phyloP scores from a whole-genome alignment of 1,140 invertebrate species.

The Sycophaga agraensis region DNA sequence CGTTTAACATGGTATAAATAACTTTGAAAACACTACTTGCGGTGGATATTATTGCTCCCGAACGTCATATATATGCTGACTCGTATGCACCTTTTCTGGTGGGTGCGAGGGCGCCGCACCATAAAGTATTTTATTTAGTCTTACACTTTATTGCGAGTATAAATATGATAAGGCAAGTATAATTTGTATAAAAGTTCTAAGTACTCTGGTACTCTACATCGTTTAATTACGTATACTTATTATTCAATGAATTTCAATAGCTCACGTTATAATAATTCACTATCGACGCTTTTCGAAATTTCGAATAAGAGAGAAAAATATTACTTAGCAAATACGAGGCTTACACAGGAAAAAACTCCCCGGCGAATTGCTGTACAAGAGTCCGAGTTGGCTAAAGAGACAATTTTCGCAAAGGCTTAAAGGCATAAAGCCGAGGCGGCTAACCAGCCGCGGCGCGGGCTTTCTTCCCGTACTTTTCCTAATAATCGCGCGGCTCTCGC shows the following conservation, averaged over 20 bases:
- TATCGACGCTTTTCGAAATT: not conserved
- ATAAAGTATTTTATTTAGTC: slow-evolving; percentile 6
- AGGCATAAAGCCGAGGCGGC: no score
- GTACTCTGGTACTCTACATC: not conserved
- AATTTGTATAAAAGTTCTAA: slow-evolving; percentile 4
- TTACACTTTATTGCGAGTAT: slow-evolving; percentile 23
- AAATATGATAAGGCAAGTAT: slow-evolving; percentile 16
- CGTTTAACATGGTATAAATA: no score
- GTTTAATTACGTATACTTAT: not conserved
- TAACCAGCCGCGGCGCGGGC: no score
- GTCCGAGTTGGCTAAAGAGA: no score
- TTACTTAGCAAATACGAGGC: not conserved
- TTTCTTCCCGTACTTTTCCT: no score
- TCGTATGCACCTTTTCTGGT: not conserved
- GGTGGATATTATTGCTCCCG: not conserved
- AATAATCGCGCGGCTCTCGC: no score
- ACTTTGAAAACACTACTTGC: not conserved
- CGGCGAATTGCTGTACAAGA: no score
- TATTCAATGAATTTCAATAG: not conserved
- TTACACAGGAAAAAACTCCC: slow-evolving; percentile 2
- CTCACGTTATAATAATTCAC: not conserved
- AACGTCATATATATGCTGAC: not conserved
- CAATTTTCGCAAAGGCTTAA: no score
- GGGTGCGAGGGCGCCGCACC: not conserved
- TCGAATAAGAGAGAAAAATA: not conserved